These are phyloP conservation scores for Labroides dimidiatus DNA, from an alignment of 2,797 vertebrate genomes.

Conservation along the genomic window DNA sequence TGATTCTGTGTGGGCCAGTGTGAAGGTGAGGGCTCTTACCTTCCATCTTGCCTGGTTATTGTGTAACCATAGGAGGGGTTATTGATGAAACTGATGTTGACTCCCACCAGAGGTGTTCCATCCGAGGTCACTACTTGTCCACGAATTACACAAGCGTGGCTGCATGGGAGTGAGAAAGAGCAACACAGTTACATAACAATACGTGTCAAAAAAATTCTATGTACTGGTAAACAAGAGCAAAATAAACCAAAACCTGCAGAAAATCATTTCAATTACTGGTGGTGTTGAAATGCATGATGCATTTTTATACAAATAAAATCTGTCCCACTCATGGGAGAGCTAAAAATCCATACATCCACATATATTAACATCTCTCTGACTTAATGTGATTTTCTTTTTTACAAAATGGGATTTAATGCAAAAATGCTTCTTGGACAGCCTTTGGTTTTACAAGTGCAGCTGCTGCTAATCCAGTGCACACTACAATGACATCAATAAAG, in stretches of 20 bases:
- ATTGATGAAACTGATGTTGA: slow-evolving; percentile 97
- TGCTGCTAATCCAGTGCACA: background rate
- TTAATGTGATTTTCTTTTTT: background rate
- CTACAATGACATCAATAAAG: background rate
- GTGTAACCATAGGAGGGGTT: slow-evolving; percentile 94
- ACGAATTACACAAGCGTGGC: slow-evolving; percentile 96
- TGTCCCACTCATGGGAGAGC: background rate
- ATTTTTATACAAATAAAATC: background rate
- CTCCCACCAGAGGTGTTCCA: slow-evolving; percentile 95
- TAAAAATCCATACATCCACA: background rate
- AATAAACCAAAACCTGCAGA: background rate
- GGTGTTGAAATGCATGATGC: too few species aligned
- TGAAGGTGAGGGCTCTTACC: slow-evolving; percentile 77
- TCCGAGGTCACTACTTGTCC: slow-evolving; percentile 98
- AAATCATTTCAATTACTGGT: background rate
- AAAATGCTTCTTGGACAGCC: background rate
- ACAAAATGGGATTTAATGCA: background rate
- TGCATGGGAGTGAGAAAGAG: slow-evolving; percentile 62
- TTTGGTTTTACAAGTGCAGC: background rate
- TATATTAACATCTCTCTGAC: background rate
- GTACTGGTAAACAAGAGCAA: background rate
- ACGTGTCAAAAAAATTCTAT: background rate
- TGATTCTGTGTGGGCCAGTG: slow-evolving; percentile 1
- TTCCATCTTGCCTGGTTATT: slow-evolving; percentile 96
- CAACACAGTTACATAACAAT: slow-evolving; percentile 1